Conservation (phyloP, 30 jellyfish, hydroid and myxozoan species). For the Nemopilema nomurai region DNA sequence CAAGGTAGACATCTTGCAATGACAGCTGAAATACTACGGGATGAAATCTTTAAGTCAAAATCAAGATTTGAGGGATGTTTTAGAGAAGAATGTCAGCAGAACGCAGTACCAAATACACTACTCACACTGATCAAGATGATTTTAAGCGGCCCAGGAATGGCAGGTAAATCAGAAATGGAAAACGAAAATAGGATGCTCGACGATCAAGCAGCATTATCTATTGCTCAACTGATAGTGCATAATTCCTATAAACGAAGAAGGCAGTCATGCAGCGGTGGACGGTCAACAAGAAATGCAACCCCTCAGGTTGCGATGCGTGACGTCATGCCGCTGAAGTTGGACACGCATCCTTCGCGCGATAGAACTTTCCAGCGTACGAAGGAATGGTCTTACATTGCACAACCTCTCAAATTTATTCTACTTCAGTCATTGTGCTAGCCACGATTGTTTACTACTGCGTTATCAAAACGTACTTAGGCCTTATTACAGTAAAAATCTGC, state of each 20-base stretch:
- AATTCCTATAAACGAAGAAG: slow-evolving; percentile 47
- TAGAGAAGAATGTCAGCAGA: slow-evolving; percentile 36
- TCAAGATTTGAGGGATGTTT: slow-evolving; percentile 39
- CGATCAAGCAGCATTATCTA: slow-evolving; percentile 48
- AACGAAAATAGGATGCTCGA: slow-evolving; percentile 8
- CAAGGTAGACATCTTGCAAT: slow-evolving; percentile 45
- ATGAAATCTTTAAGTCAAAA: slow-evolving; percentile 32
- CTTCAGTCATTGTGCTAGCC: too few relatives aligned
- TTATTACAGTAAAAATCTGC: too few relatives aligned
- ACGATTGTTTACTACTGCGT: too few relatives aligned
- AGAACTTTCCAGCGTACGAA: too few relatives aligned
- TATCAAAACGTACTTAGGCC: too few relatives aligned
- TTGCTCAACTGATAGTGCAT: slow-evolving; percentile 48
- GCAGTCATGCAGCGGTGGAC: slow-evolving; percentile 19
- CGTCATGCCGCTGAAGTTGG: too few relatives aligned
- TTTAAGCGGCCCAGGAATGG: slow-evolving; percentile 16
- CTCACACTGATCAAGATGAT: slow-evolving; percentile 36
- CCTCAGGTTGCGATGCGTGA: background rate
- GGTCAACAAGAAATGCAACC: background rate
- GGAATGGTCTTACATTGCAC: too few relatives aligned
- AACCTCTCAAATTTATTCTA: too few relatives aligned
- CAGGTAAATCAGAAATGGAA: slow-evolving; percentile 10
- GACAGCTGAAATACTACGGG: slow-evolving; percentile 34
- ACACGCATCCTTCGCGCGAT: too few relatives aligned
- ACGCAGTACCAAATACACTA: slow-evolving; percentile 30